These are phyloP conservation scores for Ormyrus rosae DNA, from an alignment of 2,888 invertebrate species.

Conservation along the genomic window DNA sequence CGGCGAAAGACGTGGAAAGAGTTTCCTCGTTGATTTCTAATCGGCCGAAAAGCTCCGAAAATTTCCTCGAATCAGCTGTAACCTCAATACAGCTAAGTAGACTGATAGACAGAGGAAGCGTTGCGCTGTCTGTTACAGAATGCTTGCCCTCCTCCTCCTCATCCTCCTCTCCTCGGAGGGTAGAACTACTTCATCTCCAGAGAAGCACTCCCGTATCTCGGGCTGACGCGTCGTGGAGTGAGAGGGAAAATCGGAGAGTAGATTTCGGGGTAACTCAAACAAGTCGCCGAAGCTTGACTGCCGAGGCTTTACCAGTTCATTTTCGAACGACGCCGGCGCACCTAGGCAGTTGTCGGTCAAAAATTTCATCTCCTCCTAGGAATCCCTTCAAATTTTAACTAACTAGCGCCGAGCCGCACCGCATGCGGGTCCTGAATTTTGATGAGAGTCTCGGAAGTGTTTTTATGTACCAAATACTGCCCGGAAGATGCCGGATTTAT, in stretches of 20 bases:
- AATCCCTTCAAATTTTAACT: not conserved
- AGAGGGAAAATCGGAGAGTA: conserved; percentile 19
- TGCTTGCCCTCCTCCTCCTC: not conserved
- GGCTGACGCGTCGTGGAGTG: not conserved
- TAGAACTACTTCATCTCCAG: conserved; percentile 31
- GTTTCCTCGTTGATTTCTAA: too few relatives aligned
- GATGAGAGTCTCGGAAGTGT: too few relatives aligned
- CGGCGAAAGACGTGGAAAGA: too few relatives aligned
- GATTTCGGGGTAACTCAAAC: conserved; percentile 59
- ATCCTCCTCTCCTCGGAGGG: not conserved
- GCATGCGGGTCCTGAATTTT: too few relatives aligned
- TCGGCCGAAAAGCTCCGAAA: not conserved
- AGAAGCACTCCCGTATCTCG: conserved; percentile 25
- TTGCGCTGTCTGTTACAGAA: not conserved
- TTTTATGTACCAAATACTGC: too few relatives aligned
- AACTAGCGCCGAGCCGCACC: too few relatives aligned
- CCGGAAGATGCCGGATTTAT: too few relatives aligned
- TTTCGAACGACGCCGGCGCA: not conserved
- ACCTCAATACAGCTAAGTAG: conserved; percentile 18
- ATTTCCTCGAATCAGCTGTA: not conserved
- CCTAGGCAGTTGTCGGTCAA: not conserved
- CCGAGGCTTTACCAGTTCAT: not conserved
- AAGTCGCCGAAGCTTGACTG: conserved; percentile 52
- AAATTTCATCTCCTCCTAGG: not conserved
- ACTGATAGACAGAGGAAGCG: not conserved